Evolutionary conservation across 2,888 invertebrate species (phyloP), one percentile per base, ranked within the genome.

Genomic region (Linyphia triangularis): DNA sequence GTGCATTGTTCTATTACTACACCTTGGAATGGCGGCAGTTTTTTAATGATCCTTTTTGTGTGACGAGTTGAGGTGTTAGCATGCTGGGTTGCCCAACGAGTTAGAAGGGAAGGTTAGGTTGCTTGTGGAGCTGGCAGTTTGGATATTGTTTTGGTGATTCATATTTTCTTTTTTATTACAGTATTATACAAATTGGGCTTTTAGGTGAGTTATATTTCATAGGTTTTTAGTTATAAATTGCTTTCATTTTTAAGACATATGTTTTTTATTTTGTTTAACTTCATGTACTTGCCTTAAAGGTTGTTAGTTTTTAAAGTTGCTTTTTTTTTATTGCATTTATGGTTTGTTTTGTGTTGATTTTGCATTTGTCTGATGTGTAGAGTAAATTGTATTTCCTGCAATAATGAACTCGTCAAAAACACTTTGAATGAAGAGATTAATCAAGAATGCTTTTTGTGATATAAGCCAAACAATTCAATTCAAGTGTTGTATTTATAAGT

Each of bases 1-100:
- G 81, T 88, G 85, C 77, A 78, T 85, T 82, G 86, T 88, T 88
- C 81, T 82, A 88, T 81, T 88, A 81, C 79, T 85, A 88, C 81
- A 67, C 65, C 86, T 73, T 88, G 73, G 81, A 73, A 75, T 75
- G 85, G 67, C 67, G 86, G 81, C 75, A 73, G 57, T 81, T 81
- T 81, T 88, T 88, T 81, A 59, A 78, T 26, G 63, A 75, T 88
- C 86, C 73, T 81, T 81, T 88, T 82, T 59, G 51, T 16, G 51
- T 13, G 79, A 79, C 51, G 79, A 86, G 61, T 72, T 88, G 73
- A 26, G 86, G 81, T 88, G 26, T 69, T 81, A 82, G 59, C 70
- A 61, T 85, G 70, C 78, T 78, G 85, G 85, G 85, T 85, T 85
- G 85, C 78, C 82, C 85, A 85, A 85, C 70, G 85, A 85, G 78